Evolutionary conservation across 2,113 vertebrate genomes (phyloP), one percentile per base, ranked within the genome.

Genomic region (Semicossyphus pulcher): DNA sequence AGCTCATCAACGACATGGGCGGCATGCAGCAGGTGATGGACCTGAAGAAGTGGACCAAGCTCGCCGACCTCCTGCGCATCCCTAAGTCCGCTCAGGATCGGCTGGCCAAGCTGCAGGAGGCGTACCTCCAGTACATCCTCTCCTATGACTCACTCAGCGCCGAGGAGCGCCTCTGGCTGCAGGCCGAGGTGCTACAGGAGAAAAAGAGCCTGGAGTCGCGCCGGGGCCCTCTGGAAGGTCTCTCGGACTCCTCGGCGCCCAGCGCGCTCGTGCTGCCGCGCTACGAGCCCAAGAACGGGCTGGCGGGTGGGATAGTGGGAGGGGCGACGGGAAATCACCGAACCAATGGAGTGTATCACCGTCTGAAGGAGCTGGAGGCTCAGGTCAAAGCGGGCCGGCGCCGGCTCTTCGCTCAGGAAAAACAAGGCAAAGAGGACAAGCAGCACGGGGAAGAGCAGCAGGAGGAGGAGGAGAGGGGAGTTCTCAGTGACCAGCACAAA

Each of bases 1-100:
- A 98, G 91, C 93, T 99, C 90, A 97, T 99, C 86, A 96, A 97
- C 1, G 97, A 99, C 93, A 98, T 99, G 98, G 98, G 98, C 6
- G 98, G 98, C 90, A 99, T 99, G 97, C 97, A 99, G 95, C 97
- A 98, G 94, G 98, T 99, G 93, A 99, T 97, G 94, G 98, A 99
- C 95, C 96, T 98, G 94, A 99, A 99, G 94, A 98, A 98, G 89
- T 99, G 98, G 98, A 98, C 95, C 94, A 97, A 97, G 91, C 94
- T 99, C 85, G 98, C 98, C 39, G 97, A 99, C 86, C 93, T 98
- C 75, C 94, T 99, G 88, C 96, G 97, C 67, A 97, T 99, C 93
- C 98, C 98, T 26, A 96, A 95, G 91, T 97, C 97, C 11, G 98
- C 98, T 85, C 98, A 99, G 95, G 98, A 99, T 93, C 95, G 98